phyloP scores from a whole-genome alignment of 2,888 invertebrate genomes.

The Zaprionus bogoriensis region DNA sequence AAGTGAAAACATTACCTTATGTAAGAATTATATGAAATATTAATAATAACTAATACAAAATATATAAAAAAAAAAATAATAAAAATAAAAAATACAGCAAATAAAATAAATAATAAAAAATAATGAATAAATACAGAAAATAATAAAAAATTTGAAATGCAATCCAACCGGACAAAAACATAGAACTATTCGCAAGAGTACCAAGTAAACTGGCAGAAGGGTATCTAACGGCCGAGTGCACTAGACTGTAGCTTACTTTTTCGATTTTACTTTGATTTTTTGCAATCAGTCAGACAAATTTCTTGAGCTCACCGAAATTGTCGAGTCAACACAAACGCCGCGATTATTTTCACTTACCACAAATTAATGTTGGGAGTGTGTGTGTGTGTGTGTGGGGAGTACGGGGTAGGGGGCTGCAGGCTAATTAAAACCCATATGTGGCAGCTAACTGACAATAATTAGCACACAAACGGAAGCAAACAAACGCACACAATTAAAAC shows the following conservation, averaged over 20 bases:
- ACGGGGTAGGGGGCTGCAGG: background rate
- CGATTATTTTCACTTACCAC: background rate
- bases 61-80: too few relatives aligned
- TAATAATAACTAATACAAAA: too few relatives aligned
- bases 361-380: background rate
- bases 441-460: constrained; percentile 71
- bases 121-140: too few relatives aligned
- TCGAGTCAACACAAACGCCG: background rate
- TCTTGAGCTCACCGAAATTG: too few relatives aligned
- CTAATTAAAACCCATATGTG: constrained; percentile 64
- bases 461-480: constrained; percentile 61
- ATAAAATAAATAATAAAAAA: too few relatives aligned
- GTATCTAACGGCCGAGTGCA: too few relatives aligned
- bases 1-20: too few relatives aligned
- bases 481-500: constrained; percentile 74
- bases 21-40: too few relatives aligned
- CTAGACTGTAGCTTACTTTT: background rate
- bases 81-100: too few relatives aligned
- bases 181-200: too few relatives aligned
- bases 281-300: background rate
- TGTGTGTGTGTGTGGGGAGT: background rate
- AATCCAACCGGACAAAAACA: too few relatives aligned
- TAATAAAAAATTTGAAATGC: too few relatives aligned
- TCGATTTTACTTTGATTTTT: background rate
- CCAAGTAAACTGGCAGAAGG: background rate